phyloP scores from a whole-genome alignment of 92 coral and sea anemone species.

The Chrysogorgia sp. region DNA sequence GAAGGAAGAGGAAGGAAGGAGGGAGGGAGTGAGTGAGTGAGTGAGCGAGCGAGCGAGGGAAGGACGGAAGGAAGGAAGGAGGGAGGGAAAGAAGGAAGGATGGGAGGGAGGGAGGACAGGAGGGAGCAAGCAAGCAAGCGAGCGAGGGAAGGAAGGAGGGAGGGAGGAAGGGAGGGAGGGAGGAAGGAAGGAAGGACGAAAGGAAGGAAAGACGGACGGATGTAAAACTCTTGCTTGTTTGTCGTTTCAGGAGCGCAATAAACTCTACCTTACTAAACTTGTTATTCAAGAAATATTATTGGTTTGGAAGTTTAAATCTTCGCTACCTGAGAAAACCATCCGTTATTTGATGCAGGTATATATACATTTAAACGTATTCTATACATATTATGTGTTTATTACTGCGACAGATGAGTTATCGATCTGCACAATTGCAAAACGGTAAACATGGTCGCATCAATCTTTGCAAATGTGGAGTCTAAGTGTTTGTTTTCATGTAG shows the following conservation, averaged over 20 bases:
- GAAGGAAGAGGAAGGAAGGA: too few species aligned
- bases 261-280: constrained; percentile 82
- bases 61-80: not conserved
- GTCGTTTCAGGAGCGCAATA: constrained; percentile 75
- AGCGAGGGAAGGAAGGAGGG: too few species aligned
- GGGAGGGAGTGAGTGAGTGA: too few species aligned
- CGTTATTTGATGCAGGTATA: constrained; percentile 79
- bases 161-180: too few species aligned
- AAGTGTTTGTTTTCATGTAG: constrained; percentile 38
- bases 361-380: not conserved
- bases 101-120: too few species aligned
- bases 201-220: too few species aligned
- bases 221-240: not conserved
- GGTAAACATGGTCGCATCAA: not conserved
- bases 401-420: not conserved
- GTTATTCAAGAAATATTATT: constrained; percentile 83
- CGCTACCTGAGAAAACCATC: constrained; percentile 80
- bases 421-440: too few species aligned
- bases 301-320: constrained; percentile 81
- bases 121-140: too few species aligned
- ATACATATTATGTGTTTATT: too few species aligned
- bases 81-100: not conserved
- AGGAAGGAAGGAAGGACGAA: too few species aligned
- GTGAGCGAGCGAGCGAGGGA: not conserved
- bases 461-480: not conserved